phyloP scores from a whole-genome alignment of 2,113 vertebrate genomes.

The Petromus typicus region DNA sequence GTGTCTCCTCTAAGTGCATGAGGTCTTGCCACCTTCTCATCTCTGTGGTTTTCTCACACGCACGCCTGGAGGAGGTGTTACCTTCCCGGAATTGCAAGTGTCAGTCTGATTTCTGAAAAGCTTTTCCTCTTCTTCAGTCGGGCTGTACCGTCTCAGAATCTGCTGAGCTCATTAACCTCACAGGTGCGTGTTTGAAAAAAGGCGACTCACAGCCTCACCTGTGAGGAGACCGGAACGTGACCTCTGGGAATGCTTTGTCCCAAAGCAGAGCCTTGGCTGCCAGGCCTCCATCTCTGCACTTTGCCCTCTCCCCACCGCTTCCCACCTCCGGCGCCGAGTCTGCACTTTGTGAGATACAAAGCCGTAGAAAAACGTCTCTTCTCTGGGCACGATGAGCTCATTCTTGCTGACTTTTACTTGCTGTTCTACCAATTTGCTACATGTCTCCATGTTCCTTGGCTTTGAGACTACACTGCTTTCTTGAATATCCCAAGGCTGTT shows the following conservation, averaged over 20 bases:
- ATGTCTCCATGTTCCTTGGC: fast-evolving
- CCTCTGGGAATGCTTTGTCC: background rate
- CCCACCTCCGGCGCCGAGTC: background rate
- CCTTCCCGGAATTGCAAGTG: background rate
- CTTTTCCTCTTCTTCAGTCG: background rate
- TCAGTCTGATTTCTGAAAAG: background rate
- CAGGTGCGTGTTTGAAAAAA: background rate
- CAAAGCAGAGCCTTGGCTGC: background rate
- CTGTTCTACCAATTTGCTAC: too few species aligned
- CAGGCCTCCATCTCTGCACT: background rate
- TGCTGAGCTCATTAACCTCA: background rate
- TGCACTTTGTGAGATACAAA: background rate
- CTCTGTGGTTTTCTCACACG: background rate
- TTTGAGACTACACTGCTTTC: background rate
- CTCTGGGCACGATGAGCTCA: background rate
- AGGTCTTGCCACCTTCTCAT: too few species aligned
- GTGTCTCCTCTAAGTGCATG: background rate
- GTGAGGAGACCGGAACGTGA: background rate
- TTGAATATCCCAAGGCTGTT: background rate
- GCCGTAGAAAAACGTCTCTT: background rate
- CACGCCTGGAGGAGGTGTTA: background rate
- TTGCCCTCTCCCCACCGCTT: fast-evolving
- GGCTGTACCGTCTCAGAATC: background rate
- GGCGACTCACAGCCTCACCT: background rate
- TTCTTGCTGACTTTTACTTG: background rate